Evolutionary conservation across 2,113 vertebrate species (phyloP).

Genomic region (Hemiscyllium ocellatum): DNA sequence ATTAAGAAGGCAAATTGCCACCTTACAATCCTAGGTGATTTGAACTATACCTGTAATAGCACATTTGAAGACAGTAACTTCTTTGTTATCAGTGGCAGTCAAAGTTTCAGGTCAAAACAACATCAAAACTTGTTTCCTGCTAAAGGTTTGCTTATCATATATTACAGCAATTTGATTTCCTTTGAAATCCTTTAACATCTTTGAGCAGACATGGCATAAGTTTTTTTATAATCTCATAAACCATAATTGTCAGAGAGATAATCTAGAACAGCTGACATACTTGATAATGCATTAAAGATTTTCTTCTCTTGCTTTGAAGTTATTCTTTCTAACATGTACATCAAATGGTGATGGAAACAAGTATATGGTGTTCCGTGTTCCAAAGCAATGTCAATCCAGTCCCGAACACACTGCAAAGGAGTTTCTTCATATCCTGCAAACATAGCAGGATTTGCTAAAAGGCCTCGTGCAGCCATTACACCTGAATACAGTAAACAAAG

Average conservation of each 20-base stretch:
- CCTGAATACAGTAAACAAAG: slow-evolving; percentile 55
- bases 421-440: slow-evolving; percentile 88
- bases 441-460: slow-evolving; percentile 89
- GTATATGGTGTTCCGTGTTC: slow-evolving; percentile 85
- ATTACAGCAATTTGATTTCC: neutral
- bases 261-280: slow-evolving; percentile 87
- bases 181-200: neutral
- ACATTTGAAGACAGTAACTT: neutral
- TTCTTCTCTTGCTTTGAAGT: slow-evolving; percentile 88
- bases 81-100: neutral
- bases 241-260: slow-evolving; percentile 78
- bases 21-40: neutral
- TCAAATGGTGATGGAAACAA: slow-evolving; percentile 93
- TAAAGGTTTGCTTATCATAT: neutral
- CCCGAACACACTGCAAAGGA: slow-evolving; percentile 82
- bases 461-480: slow-evolving; percentile 86
- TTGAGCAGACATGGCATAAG: neutral
- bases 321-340: slow-evolving; percentile 93
- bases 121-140: neutral
- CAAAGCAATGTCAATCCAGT: slow-evolving; percentile 86
- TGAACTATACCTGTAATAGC: neutral
- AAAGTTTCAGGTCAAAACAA: neutral
- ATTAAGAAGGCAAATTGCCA: neutral
- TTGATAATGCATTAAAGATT: slow-evolving; percentile 83
- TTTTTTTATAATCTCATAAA: slow-evolving; percentile 40